A percentile compares a stretch with the other conserved stretches of the same genome.
Evolutionary conservation across 1,140 invertebrate genomes (phyloP).

Genomic region (Drosophila pseudoananassae): DNA sequence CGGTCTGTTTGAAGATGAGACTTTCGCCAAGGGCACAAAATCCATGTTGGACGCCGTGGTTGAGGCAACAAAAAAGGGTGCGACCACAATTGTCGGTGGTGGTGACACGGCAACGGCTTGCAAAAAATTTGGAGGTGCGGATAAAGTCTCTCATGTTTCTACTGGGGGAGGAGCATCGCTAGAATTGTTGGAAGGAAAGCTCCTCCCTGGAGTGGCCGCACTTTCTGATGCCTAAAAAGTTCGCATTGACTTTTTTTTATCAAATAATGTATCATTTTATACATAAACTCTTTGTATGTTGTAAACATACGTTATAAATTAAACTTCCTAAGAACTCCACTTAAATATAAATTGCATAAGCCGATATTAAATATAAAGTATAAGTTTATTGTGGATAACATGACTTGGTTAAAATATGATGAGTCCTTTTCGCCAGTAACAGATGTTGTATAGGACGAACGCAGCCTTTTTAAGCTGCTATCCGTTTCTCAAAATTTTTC

Average conservation of each 20-base stretch:
- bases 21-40: conserved; percentile 96
- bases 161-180: conserved; percentile 99
- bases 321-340: too few species aligned
- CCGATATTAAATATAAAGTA: background rate
- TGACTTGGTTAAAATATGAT: conserved; percentile 41
- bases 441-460: conserved; percentile 14
- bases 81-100: conserved; percentile 96
- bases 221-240: conserved; percentile 88
- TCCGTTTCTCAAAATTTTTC: conserved; percentile 4
- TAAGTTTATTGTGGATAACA: conserved; percentile 41
- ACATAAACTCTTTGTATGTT: too few species aligned
- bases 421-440: conserved; percentile 16
- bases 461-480: background rate
- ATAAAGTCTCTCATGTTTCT: conserved; percentile 98
- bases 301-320: too few species aligned
- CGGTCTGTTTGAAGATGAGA: conserved; percentile 98
- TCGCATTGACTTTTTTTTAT: background rate
- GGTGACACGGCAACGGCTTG: conserved; percentile 99
- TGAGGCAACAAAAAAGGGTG: conserved; percentile 90
- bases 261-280: too few species aligned
- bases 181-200: conserved; percentile 96
- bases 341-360: background rate
- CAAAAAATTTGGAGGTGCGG: conserved; percentile 97
- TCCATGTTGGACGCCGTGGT: conserved; percentile 97
- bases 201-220: conserved; percentile 95